Evolutionary conservation across 2,113 vertebrate genomes (phyloP).

Genomic region (Daboia siamensis): DNA sequence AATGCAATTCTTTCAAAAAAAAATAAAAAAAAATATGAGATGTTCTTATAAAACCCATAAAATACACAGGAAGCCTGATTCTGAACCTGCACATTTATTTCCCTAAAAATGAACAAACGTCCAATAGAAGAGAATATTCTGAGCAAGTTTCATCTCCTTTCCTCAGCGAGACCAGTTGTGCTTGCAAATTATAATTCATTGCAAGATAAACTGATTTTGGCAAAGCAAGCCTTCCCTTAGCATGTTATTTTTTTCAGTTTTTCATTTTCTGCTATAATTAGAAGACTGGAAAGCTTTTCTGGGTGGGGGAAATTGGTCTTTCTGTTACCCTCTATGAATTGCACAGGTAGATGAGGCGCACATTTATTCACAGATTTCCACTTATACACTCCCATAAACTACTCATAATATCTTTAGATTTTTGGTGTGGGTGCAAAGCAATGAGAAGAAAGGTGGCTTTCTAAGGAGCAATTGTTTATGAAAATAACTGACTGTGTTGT

Average conservation of each 20-base stretch:
- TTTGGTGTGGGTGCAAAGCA: not conserved
- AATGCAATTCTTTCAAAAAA: not conserved
- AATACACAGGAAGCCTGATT: not conserved
- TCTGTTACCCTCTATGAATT: not conserved
- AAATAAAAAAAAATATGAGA: not conserved
- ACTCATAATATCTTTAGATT: not conserved
- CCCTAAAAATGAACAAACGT: not conserved
- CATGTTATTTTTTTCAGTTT: not conserved
- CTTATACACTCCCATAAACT: not conserved
- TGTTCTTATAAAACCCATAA: not conserved
- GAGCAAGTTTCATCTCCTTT: not conserved
- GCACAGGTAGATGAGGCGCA: not conserved
- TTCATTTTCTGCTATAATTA: not conserved
- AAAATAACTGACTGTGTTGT: constrained; percentile 32
- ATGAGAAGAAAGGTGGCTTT: not conserved
- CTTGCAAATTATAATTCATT: not conserved
- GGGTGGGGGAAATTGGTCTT: not conserved
- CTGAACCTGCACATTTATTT: not conserved
- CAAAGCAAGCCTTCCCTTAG: not conserved
- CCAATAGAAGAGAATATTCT: not conserved
- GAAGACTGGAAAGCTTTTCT: not conserved
- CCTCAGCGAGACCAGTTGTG: not conserved
- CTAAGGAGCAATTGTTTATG: not conserved
- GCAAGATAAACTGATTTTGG: not conserved
- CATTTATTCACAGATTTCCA: not conserved